Base-by-base conservation (phyloP, 2,888 invertebrate genomes). In the Cynaeus angustus region DNA sequence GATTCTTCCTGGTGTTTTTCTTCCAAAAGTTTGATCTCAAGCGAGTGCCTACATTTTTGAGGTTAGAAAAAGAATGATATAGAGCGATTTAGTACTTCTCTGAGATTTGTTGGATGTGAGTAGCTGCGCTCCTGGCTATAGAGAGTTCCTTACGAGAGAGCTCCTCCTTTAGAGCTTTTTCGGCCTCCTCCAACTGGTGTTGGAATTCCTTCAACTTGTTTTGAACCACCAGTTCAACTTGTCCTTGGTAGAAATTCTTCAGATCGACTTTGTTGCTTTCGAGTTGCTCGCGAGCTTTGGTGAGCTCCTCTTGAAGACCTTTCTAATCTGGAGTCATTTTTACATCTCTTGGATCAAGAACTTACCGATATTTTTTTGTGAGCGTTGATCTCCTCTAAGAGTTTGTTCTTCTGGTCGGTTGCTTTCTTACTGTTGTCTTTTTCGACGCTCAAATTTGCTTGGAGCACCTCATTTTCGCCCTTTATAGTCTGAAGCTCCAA, bases 1-100 rank as follows among this genome's bases (percentile, higher is more conserved):
- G 92, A 89, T 82, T 95, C 94, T 82, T 94, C 94, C 76, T 85
- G 88, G 73, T 94, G 93, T 78, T 94, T 94, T 82, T 93, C 92
- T 85, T 93, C 94, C 55, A 94, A 75, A 21, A 94, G 86, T 78
- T 89, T 89, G n/a, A 94, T 87, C 84, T 95, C 94, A 67, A 92
- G 83, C 76, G 90, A 89, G 81, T 93, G 93, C 75, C 92, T 92
- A 82, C 80, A 68, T 58, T 21, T 21, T 21, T 21, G 21, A 1
- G 1, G 21, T 21, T 21, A 4, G 21, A 21, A 21, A 21, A n/a
- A 1, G 33, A 33, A 33, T 6, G 33, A 21, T n/a, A n/a, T n/a
- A n/a, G n/a, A n/a, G n/a, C n/a, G n/a, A n/a, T n/a, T n/a, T 26
- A 53, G 10, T 81, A 89, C 89, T 91, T 91, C 74, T 91, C 90